Conservation (phyloP, 2,113 vertebrate genomes). For the Diphyllodes magnificus region DNA sequence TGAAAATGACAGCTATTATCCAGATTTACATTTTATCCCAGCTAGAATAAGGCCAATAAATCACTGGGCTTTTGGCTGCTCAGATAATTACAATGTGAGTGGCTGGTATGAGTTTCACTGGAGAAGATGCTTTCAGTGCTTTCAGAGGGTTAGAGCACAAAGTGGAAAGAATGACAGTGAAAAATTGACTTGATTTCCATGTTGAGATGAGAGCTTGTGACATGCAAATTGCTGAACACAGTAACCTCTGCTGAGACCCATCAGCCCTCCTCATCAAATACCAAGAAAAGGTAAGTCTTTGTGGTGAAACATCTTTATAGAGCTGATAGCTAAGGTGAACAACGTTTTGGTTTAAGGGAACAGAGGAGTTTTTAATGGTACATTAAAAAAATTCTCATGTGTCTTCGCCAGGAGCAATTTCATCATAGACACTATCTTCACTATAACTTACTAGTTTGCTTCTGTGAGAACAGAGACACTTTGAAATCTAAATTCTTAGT, state of each 20-base stretch:
- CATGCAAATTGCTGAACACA: slow-evolving; percentile 38
- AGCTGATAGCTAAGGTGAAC: background rate
- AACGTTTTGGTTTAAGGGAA: background rate
- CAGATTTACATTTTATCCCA: slow-evolving; percentile 78
- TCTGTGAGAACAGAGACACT: background rate
- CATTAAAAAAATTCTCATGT: background rate
- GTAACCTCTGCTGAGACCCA: background rate
- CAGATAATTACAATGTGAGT: slow-evolving; percentile 72
- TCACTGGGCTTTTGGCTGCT: slow-evolving; percentile 67
- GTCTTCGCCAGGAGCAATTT: background rate
- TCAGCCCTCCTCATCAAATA: background rate
- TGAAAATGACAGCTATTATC: slow-evolving; percentile 78
- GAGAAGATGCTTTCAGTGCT: background rate
- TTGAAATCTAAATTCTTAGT: background rate
- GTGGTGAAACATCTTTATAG: background rate
- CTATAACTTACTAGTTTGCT: background rate
- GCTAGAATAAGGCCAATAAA: slow-evolving; percentile 77
- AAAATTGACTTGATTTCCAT: slow-evolving; percentile 64
- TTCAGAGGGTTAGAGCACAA: slow-evolving; percentile 6
- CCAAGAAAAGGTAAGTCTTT: background rate
- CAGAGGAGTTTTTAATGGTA: background rate
- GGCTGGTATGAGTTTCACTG: slow-evolving; percentile 22
- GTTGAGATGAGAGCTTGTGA: slow-evolving; percentile 30
- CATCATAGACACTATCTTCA: background rate
- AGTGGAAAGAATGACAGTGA: slow-evolving; percentile 69